A percentile compares a stretch with the other conserved stretches of the same genome.
These are phyloP conservation scores for Apteryx owenii DNA, from an alignment of 2,113 vertebrate genomes.

Conservation along the genomic window DNA sequence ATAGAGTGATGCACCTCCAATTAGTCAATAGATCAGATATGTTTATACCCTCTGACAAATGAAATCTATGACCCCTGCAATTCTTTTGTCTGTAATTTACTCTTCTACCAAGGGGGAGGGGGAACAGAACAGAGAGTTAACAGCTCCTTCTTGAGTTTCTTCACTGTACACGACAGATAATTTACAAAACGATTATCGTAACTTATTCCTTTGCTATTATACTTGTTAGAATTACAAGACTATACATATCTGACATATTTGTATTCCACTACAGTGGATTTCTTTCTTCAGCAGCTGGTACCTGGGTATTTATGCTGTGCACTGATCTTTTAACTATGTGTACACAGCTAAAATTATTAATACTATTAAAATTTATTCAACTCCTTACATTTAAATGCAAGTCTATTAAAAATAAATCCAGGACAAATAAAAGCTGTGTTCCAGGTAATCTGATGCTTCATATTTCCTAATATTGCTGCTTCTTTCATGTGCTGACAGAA, in stretches of 20 bases:
- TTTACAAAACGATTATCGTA: not conserved
- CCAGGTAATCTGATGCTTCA: not conserved
- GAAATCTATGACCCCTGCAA: not conserved
- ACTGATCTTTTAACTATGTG: conserved; percentile 10
- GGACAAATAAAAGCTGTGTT: not conserved
- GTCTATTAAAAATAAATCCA: not conserved
- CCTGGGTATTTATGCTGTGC: not conserved
- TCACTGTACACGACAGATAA: not conserved
- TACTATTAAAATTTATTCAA: conserved; percentile 53
- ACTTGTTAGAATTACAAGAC: conserved; percentile 8
- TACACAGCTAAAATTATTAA: conserved; percentile 21
- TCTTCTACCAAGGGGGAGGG: not conserved
- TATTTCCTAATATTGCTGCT: not conserved
- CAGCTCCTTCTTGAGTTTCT: not conserved
- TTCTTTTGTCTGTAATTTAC: not conserved
- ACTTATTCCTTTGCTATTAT: not conserved
- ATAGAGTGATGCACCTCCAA: not conserved
- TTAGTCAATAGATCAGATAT: not conserved
- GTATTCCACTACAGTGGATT: not conserved
- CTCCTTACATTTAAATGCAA: conserved; percentile 3
- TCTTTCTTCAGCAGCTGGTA: conserved; percentile 14
- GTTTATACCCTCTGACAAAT: not conserved
- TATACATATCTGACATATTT: not conserved
- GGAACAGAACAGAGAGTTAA: not conserved
- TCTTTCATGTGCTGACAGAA: not conserved